Percentiles rank a stretch among this genome's conserved stretches.
Conservation (phyloP, 2,888 invertebrate genomes). For the Anorthoa munda region DNA sequence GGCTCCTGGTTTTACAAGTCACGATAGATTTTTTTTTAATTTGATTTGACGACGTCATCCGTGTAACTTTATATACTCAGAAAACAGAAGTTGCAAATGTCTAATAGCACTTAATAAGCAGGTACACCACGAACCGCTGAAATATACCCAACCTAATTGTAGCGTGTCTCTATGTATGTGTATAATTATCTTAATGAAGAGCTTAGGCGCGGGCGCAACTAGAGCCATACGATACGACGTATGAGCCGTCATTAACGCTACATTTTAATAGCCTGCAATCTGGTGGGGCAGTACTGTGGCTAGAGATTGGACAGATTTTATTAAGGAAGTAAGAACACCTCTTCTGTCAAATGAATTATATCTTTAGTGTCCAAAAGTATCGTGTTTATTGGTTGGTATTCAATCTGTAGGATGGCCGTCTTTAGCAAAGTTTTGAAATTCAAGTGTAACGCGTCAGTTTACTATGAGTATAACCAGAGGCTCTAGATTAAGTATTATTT, state of each 20-base stretch:
- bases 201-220: conserved; percentile 58
- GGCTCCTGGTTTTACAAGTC: not conserved
- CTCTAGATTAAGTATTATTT: no score
- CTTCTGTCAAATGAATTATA: not conserved
- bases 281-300: not conserved
- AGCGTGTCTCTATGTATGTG: conserved; percentile 37
- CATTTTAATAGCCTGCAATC: conserved; percentile 35
- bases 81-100: not conserved
- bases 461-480: no score
- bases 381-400: not conserved
- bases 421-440: no score
- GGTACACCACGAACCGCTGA: conserved; percentile 22
- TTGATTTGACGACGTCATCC: not conserved
- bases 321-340: not conserved
- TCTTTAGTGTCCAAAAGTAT: not conserved
- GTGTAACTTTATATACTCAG: not conserved
- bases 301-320: not conserved
- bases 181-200: conserved; percentile 73
- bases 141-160: conserved; percentile 54
- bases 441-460: no score
- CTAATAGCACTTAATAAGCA: conserved; percentile 7
- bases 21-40: not conserved
- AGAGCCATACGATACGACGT: conserved; percentile 18
- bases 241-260: conserved; percentile 46
- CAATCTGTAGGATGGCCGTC: not conserved